Evolutionary conservation across 2,888 invertebrate species (phyloP).

Genomic region (Phalera bucephala): DNA sequence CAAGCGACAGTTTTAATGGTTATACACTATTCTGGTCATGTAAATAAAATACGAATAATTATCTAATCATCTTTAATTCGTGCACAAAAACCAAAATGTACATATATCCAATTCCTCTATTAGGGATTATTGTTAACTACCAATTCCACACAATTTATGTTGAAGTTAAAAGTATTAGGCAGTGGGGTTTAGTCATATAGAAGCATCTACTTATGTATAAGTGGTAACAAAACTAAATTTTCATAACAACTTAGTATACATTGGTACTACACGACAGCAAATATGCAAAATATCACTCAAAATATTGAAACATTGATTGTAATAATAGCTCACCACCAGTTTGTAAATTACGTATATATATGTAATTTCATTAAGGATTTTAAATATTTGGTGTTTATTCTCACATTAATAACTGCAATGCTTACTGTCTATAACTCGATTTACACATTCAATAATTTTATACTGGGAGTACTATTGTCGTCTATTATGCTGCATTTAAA

Average conservation of each 20-base stretch:
- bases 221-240: neutral
- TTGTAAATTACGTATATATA: neutral
- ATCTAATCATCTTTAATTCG: slow-evolving; percentile 58
- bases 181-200: neutral
- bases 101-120: slow-evolving; percentile 38
- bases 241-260: too few relatives aligned
- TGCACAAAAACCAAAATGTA: slow-evolving; percentile 47
- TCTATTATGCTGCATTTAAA: too few relatives aligned
- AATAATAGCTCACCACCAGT: too few relatives aligned
- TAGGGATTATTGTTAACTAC: slow-evolving; percentile 24
- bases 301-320: neutral
- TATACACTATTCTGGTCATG: too few relatives aligned
- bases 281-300: neutral
- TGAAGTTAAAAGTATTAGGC: slow-evolving; percentile 1
- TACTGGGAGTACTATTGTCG: too few relatives aligned
- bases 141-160: slow-evolving; percentile 59
- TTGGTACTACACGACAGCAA: too few relatives aligned
- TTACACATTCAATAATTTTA: too few relatives aligned
- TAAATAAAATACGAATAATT: slow-evolving; percentile 23
- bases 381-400: slow-evolving; percentile 24
- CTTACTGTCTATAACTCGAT: too few relatives aligned
- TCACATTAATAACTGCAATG: neutral
- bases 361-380: neutral
- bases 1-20: too few relatives aligned
- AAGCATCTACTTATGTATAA: neutral